phyloP scores from a whole-genome alignment of 2,113 vertebrate genomes.

The Zosterops japonicus region DNA sequence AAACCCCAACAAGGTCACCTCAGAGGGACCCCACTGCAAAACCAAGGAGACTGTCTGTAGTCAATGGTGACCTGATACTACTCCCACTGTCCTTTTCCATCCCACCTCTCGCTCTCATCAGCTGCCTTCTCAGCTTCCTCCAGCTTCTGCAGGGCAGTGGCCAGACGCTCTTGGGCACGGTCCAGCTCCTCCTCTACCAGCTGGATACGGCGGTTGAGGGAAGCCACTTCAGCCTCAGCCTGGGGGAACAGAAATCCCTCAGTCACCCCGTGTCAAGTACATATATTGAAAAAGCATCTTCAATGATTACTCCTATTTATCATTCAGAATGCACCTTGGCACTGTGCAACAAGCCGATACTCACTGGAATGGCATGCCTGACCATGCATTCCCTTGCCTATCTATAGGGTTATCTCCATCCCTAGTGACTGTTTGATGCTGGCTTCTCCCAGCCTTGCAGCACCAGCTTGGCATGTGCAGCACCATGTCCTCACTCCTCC shows the following conservation, averaged over 20 bases:
- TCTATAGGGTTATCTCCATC: background rate
- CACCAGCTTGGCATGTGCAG: background rate
- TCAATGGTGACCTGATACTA: accelerated
- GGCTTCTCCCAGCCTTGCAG: background rate
- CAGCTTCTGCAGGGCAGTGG: slow-evolving; percentile 93
- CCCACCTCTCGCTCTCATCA: slow-evolving; percentile 95
- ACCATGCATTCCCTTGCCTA: accelerated
- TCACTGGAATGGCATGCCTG: background rate
- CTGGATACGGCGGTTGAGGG: slow-evolving; percentile 95
- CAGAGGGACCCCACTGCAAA: background rate
- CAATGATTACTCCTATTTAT: background rate
- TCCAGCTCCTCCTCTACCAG: slow-evolving; percentile 98
- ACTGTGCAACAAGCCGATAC: background rate
- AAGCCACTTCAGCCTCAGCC: slow-evolving; percentile 97
- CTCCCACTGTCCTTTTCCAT: background rate
- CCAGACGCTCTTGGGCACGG: slow-evolving; percentile 93
- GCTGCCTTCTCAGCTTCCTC: slow-evolving; percentile 97
- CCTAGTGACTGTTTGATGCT: no score
- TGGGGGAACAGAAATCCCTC: slow-evolving; percentile 24
- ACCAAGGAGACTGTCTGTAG: background rate
- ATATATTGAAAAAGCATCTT: background rate
- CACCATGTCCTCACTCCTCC: background rate
- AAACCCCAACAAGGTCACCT: background rate
- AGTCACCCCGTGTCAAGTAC: background rate
- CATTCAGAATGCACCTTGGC: background rate